Evolutionary conservation across 2,113 vertebrate species (phyloP).

Genomic region (Chaenogobius annularis): DNA sequence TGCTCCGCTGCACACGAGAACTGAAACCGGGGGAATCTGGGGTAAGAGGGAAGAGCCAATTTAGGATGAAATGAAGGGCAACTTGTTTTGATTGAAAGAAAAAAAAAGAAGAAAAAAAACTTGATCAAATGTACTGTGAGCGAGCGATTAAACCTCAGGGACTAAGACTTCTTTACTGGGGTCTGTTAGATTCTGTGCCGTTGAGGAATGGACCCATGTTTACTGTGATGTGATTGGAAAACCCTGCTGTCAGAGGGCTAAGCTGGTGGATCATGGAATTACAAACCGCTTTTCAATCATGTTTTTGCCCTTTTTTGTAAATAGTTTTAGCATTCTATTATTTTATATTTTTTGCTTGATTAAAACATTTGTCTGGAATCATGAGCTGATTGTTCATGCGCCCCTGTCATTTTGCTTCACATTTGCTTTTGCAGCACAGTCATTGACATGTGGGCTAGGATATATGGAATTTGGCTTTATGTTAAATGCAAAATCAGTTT

Average conservation of each 20-base stretch:
- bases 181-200: constrained; percentile 46
- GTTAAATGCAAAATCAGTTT: constrained; percentile 24
- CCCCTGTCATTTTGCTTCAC: constrained; percentile 30
- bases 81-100: constrained; percentile 10
- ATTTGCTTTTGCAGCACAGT: constrained; percentile 21
- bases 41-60: neutral
- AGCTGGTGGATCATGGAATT: constrained; percentile 26
- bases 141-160: constrained; percentile 75
- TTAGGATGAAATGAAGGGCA: neutral
- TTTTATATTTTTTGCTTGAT: constrained; percentile 14
- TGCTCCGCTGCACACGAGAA: constrained; percentile 22
- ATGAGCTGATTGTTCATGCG: constrained; percentile 18
- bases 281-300: constrained; percentile 38
- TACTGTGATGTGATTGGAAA: constrained; percentile 39
- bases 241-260: constrained; percentile 10
- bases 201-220: constrained; percentile 27
- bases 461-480: constrained; percentile 12
- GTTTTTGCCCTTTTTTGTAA: constrained; percentile 44
- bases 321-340: constrained; percentile 38
- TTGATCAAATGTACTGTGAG: constrained; percentile 48
- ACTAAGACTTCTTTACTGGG: constrained; percentile 53
- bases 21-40: constrained; percentile 29
- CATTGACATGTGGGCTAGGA: constrained; percentile 15
- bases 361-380: constrained; percentile 33
- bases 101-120: constrained; percentile 42